Evolutionary conservation across 2,797 vertebrate species (phyloP).

Genomic region (Sciaenops ocellatus): DNA sequence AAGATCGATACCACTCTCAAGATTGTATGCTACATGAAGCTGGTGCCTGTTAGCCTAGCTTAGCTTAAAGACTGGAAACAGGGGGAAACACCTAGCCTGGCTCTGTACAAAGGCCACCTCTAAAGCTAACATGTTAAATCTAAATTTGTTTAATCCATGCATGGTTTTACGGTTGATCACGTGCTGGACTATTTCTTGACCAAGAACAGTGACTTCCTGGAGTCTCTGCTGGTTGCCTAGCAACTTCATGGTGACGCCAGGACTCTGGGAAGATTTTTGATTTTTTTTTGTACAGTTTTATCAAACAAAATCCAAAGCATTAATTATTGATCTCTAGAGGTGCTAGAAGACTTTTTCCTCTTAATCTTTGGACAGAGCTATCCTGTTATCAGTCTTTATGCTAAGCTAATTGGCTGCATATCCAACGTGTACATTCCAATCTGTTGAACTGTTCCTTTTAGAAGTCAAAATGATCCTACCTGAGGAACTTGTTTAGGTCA

Average conservation of each 20-base stretch:
- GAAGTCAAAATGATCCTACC: conserved; percentile 79
- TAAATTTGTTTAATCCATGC: neutral
- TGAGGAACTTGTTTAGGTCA: conserved; percentile 99
- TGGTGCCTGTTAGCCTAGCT: neutral
- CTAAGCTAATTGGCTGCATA: neutral
- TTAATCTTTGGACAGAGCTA: neutral
- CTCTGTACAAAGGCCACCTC: neutral
- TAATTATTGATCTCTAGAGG: too few relatives aligned
- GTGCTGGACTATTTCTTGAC: neutral
- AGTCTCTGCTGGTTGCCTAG: neutral
- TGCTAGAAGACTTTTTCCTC: neutral
- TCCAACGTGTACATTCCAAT: too few relatives aligned
- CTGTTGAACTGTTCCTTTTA: neutral
- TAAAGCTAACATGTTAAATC: neutral
- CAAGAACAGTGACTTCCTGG: neutral
- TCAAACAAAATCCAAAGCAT: neutral
- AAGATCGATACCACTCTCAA: too few relatives aligned
- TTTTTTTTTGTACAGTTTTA: neutral
- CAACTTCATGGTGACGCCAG: neutral
- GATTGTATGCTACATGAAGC: neutral
- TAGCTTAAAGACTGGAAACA: conserved; percentile 3
- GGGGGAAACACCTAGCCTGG: neutral
- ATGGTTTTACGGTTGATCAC: neutral
- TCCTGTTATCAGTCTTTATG: neutral
- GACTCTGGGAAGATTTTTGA: neutral